Conservation (phyloP, 1,140 invertebrate species). For the Pygmarrhopalites habei region DNA sequence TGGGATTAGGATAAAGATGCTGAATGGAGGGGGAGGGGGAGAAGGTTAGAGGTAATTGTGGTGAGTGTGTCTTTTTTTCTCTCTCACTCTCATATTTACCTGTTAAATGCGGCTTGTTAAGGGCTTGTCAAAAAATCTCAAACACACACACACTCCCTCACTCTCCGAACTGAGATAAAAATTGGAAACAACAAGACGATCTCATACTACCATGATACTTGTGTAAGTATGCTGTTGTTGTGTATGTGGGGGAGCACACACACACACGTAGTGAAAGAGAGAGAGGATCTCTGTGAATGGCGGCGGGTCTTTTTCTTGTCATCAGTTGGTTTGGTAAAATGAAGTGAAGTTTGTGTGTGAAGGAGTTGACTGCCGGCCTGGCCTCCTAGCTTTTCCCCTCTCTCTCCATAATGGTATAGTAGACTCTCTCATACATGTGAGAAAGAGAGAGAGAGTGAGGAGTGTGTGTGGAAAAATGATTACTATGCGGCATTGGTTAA, state of each 20-base stretch:
- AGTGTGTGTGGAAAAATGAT: constrained; percentile 4
- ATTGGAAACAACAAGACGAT: no score
- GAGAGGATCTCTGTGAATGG: background rate
- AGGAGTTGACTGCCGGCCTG: no score
- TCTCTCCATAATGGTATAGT: no score
- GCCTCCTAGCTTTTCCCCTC: no score
- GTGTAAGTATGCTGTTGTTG: no score
- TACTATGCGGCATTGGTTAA: constrained; percentile 7
- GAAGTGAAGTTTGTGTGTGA: background rate
- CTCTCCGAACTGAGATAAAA: no score
- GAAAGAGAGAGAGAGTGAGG: background rate
- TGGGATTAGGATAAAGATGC: no score
- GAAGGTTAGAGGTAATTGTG: constrained; percentile 7
- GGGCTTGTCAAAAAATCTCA: constrained; percentile 7
- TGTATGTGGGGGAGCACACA: no score
- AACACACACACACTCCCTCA: no score
- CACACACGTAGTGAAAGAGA: no score
- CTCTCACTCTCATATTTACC: constrained; percentile 17
- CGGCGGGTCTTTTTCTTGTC: constrained; percentile 14
- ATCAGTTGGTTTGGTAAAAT: background rate
- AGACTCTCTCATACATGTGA: background rate
- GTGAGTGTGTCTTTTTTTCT: background rate
- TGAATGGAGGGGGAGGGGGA: no score
- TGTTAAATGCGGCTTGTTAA: constrained; percentile 14
- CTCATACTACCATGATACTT: no score